These are phyloP conservation scores for Pantala flavescens DNA, from an alignment of 1,140 invertebrate species.

Conservation along the genomic window DNA sequence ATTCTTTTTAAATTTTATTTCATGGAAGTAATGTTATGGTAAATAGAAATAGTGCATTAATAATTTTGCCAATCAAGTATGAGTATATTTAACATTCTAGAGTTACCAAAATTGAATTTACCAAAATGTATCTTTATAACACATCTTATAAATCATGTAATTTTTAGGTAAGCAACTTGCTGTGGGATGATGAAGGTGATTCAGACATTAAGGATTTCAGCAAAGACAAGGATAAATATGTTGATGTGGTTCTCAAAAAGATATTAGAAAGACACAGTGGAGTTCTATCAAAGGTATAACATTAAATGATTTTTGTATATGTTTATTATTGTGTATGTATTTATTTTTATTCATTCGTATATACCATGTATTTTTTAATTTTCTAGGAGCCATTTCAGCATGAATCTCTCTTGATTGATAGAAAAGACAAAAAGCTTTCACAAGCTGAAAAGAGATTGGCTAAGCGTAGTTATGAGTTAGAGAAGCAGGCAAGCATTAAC, in stretches of 20 bases:
- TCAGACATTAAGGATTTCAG: constrained; percentile 57
- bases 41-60: no score
- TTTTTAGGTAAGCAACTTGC: constrained; percentile 57
- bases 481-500: constrained; percentile 76
- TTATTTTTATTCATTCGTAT: background rate
- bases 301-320: background rate
- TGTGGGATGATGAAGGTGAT: constrained; percentile 78
- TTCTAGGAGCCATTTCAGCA: constrained; percentile 84
- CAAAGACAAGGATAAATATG: constrained; percentile 57
- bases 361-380: constrained; percentile 10
- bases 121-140: no score
- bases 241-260: constrained; percentile 70
- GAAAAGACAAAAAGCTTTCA: constrained; percentile 90
- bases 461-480: constrained; percentile 84
- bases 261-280: constrained; percentile 55
- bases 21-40: no score
- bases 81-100: no score
- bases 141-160: background rate
- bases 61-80: no score
- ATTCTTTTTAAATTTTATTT: no score
- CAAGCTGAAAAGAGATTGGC: constrained; percentile 90
- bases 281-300: constrained; percentile 54
- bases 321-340: background rate
- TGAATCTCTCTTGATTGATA: constrained; percentile 88
- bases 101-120: no score